These are phyloP conservation scores for Saccopteryx bilineata DNA, from an alignment of 2,113 vertebrate species.

Conservation along the genomic window DNA sequence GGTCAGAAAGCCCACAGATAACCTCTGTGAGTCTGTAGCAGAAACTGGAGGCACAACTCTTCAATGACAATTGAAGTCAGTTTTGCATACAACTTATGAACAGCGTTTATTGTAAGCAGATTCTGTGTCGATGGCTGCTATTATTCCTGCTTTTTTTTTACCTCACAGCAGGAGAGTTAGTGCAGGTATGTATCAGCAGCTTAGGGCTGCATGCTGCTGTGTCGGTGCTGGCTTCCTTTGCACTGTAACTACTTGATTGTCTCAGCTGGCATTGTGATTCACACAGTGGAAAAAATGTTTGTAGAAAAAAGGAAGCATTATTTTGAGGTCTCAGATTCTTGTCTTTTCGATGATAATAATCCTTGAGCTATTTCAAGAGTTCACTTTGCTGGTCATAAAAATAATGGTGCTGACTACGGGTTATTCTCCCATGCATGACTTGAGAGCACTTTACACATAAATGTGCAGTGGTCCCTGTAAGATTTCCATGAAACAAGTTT, in stretches of 20 bases:
- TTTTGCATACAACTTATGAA: background rate
- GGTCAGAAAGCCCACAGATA: background rate
- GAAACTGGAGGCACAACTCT: background rate
- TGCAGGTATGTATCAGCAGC: background rate
- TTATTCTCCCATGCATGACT: background rate
- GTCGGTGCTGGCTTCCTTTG: background rate
- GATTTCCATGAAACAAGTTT: background rate
- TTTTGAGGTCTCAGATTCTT: background rate
- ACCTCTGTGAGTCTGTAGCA: background rate
- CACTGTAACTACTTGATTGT: background rate
- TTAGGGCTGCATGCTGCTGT: background rate
- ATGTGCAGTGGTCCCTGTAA: background rate
- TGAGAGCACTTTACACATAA: background rate
- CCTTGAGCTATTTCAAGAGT: background rate
- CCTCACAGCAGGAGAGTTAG: background rate
- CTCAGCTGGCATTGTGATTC: background rate
- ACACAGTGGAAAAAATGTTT: background rate
- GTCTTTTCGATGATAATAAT: background rate
- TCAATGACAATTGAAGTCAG: background rate
- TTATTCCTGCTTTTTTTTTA: background rate
- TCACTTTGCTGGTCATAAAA: conserved; percentile 38
- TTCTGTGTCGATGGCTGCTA: background rate
- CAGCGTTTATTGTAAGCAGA: background rate
- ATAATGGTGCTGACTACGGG: background rate
- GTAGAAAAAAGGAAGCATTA: background rate